Base-by-base conservation (phyloP, 2,797 vertebrate genomes). In the Manis crassicaudata region DNA sequence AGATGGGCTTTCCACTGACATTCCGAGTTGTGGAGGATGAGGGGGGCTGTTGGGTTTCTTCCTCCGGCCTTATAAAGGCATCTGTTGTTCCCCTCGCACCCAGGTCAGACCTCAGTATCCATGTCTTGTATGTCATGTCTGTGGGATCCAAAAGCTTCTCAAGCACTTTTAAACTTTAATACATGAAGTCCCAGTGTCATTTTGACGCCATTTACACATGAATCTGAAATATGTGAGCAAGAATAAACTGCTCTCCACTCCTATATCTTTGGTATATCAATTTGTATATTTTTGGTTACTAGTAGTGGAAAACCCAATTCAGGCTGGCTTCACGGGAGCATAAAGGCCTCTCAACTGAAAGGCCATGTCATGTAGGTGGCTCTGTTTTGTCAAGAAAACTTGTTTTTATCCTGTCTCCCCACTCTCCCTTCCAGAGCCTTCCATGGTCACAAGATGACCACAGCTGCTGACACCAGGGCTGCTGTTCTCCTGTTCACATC, bases 1-100 rank as follows among this genome's bases (percentile, higher is more conserved):
- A 96, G 70, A 96, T 95, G 95, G 92, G 65, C 0, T 54, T 43
- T 37, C 46, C 62, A 21, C 46, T 67, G 96, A 46, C 73, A 83
- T 13, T 9, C 54, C 73, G 52, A 18, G 23, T 27, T 65, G 65
- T 60, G n/a, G 13, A 40, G 77, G n/a, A 46, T 0, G 32, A 65
- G 16, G 46, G 20, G 46, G n/a, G 13, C 29, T 84, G 25, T 50
- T 83, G 43, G 91, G 37, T 52, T 68, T 70, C n/a, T 4, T 81
- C 25, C 52, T 65, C 75, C 52, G 75, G 56, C 40, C 70, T 52
- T 58, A 2, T 43, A 25, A 63, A 96, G 40, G 32, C 43, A 67
- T 73, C 50, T 60, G 56, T 73, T 5, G 0, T 91, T 85, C 70
- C 58, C 63, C 25, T 70, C 10, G 0, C 1, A 17, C 7, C 1